Evolutionary conservation across 2,113 vertebrate genomes (phyloP).

Genomic region (Apteryx mantelli): DNA sequence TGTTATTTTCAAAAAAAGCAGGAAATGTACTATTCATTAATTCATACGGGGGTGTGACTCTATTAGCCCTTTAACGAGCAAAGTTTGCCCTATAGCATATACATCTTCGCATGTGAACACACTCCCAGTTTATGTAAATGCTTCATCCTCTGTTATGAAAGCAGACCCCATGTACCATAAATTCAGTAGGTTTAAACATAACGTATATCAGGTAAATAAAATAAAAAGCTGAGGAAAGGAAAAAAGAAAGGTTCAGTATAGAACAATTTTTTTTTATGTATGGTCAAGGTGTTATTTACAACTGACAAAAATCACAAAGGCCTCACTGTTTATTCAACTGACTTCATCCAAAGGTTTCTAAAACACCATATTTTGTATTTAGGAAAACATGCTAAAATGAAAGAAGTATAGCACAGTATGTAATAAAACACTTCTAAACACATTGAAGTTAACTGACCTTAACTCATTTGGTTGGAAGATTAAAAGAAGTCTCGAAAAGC

Average conservation of each 20-base stretch:
- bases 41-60: neutral
- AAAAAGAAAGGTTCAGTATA: neutral
- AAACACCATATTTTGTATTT: neutral
- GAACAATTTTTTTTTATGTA: neutral
- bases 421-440: neutral
- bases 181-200: neutral
- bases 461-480: neutral
- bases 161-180: neutral
- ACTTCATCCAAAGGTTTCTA: neutral
- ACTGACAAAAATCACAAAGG: neutral
- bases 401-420: neutral
- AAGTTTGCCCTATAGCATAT: neutral
- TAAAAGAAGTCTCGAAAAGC: neutral
- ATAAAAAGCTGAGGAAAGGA: neutral
- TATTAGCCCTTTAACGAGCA: neutral
- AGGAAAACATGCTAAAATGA: neutral
- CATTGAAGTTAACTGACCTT: neutral
- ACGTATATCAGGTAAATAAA: neutral
- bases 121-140: neutral
- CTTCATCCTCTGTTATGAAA: neutral
- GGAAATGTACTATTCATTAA: neutral
- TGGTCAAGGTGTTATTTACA: neutral
- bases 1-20: neutral
- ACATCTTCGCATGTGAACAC: neutral
- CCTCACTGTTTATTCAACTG: neutral